These are phyloP conservation scores for Miichthys miiuy DNA, from an alignment of 2,797 vertebrate species.

Conservation along the genomic window DNA sequence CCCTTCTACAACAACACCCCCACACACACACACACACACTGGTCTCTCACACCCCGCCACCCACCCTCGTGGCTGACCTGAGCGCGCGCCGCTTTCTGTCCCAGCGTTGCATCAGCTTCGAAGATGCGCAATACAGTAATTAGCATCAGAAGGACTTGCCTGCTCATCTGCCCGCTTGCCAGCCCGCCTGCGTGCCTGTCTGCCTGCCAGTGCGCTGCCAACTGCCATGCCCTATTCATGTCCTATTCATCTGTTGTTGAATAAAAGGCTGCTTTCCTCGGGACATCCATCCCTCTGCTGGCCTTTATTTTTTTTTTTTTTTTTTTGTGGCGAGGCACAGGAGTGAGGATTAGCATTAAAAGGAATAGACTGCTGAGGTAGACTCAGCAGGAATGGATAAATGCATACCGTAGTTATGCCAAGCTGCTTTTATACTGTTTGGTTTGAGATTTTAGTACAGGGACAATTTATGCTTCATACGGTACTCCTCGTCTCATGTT, in stretches of 20 bases:
- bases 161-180: constrained; percentile 65
- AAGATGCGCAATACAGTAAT: constrained; percentile 71
- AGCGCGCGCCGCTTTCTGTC: constrained; percentile 60
- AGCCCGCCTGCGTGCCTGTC: constrained; percentile 47
- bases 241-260: constrained; percentile 76
- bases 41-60: constrained; percentile 9
- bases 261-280: constrained; percentile 73
- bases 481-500: constrained; percentile 39
- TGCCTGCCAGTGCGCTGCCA: constrained; percentile 68
- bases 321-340: constrained; percentile 58
- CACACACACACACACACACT: background rate
- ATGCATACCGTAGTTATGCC: constrained; percentile 64
- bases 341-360: constrained; percentile 75
- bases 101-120: constrained; percentile 68
- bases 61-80: constrained; percentile 55
- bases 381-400: constrained; percentile 66
- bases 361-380: constrained; percentile 70
- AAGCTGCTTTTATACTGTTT: constrained; percentile 67
- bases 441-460: constrained; percentile 43
- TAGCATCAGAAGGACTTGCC: constrained; percentile 75
- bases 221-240: constrained; percentile 75
- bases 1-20: constrained; percentile 3
- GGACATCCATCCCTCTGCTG: constrained; percentile 73
- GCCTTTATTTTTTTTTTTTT: constrained; percentile 64
- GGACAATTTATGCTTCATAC: constrained; percentile 50